phyloP scores from a whole-genome alignment of 2,888 invertebrate species.

The Parascotia fuliginaria region DNA sequence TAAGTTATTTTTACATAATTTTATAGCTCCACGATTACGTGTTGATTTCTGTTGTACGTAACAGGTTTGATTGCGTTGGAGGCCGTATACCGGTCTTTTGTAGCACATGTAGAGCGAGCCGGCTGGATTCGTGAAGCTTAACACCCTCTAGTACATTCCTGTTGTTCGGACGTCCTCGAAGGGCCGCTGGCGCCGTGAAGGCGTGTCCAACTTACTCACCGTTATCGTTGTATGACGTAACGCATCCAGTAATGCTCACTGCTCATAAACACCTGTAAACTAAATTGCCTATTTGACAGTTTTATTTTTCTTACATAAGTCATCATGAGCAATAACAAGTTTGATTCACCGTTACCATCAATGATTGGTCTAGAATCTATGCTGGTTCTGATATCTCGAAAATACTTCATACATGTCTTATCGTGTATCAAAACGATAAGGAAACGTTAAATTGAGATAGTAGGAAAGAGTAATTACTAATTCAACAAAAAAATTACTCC shows the following conservation, averaged over 20 bases:
- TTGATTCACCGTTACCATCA: slow-evolving; percentile 34
- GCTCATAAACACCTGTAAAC: slow-evolving; percentile 54
- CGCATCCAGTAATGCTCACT: slow-evolving; percentile 51
- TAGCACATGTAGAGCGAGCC: slow-evolving; percentile 78
- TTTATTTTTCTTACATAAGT: slow-evolving; percentile 16
- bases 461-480: slow-evolving; percentile 44
- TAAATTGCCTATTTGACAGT: slow-evolving; percentile 6
- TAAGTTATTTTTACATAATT: slow-evolving; percentile 55
- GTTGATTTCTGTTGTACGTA: slow-evolving; percentile 76
- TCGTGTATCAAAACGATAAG: slow-evolving; percentile 68
- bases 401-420: slow-evolving; percentile 54
- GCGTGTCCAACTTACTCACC: slow-evolving; percentile 75
- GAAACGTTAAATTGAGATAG: slow-evolving; percentile 51
- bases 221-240: slow-evolving; percentile 82
- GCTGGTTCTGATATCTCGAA: slow-evolving; percentile 43
- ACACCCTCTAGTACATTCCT: slow-evolving; percentile 72
- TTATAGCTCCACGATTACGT: slow-evolving; percentile 51
- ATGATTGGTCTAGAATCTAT: slow-evolving; percentile 37
- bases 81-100: slow-evolving; percentile 81
- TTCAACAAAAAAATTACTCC: slow-evolving; percentile 22
- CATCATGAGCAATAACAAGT: slow-evolving; percentile 20
- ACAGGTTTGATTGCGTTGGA: slow-evolving; percentile 83
- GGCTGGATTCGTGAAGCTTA: slow-evolving; percentile 63
- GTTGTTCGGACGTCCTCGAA: slow-evolving; percentile 71
- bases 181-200: slow-evolving; percentile 76